These are phyloP conservation scores for Peromyscus californicus DNA, from an alignment of 2,113 vertebrate genomes.

Conservation along the genomic window DNA sequence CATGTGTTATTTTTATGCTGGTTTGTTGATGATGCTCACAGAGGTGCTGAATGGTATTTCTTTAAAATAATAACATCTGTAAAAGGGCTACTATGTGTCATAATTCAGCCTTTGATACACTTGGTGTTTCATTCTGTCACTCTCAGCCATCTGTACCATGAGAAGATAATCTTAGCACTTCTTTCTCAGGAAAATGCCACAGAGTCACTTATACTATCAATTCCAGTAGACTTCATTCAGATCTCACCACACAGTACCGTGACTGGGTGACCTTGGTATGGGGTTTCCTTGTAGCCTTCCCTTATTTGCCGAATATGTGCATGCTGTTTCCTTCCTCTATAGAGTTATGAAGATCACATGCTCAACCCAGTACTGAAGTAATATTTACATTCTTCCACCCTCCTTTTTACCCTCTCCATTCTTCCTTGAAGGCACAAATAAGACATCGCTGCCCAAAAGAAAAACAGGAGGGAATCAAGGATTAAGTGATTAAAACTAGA, in stretches of 20 bases:
- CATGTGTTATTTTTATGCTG: background rate
- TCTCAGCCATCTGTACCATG: background rate
- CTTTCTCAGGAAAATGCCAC: background rate
- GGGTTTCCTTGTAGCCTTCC: background rate
- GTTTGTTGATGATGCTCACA: background rate
- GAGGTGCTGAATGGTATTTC: background rate
- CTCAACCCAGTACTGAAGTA: background rate
- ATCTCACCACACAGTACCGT: no score
- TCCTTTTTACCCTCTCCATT: background rate
- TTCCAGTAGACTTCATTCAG: background rate
- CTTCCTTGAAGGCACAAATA: constrained; percentile 27
- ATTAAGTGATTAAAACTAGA: constrained; percentile 61
- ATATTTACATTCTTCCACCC: background rate
- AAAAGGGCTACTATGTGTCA: background rate
- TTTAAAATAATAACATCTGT: background rate
- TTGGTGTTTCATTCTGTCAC: background rate
- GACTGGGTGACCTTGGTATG: background rate
- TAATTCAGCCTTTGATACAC: background rate
- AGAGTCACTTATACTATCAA: background rate
- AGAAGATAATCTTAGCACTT: background rate
- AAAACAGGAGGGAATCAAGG: constrained; percentile 18
- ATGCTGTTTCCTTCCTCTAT: background rate
- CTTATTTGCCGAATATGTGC: background rate
- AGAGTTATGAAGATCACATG: background rate
- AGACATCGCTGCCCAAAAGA: constrained; percentile 34